These are phyloP conservation scores for Synergus itoensis DNA, from an alignment of 2,888 invertebrate genomes.

Conservation along the genomic window DNA sequence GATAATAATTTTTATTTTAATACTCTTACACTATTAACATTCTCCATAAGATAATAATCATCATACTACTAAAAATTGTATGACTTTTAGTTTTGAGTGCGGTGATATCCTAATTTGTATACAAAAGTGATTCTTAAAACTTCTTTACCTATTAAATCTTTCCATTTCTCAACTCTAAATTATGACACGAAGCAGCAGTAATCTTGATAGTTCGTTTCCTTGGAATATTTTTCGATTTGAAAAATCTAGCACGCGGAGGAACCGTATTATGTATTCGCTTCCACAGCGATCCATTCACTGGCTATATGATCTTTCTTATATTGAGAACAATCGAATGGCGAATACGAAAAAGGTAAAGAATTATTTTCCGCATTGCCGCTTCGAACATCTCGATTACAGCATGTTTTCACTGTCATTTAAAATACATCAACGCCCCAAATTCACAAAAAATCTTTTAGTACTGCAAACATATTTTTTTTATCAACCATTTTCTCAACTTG, in stretches of 20 bases:
- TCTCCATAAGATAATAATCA: not conserved
- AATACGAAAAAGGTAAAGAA: conserved; percentile 39
- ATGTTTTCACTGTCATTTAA: conserved; percentile 34
- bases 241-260: conserved; percentile 39
- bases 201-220: conserved; percentile 36
- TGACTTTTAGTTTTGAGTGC: conserved; percentile 11
- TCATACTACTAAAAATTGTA: not conserved
- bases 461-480: conserved; percentile 18
- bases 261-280: conserved; percentile 1
- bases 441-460: not conserved
- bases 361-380: conserved; percentile 38
- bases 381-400: conserved; percentile 40
- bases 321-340: conserved; percentile 30
- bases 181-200: conserved; percentile 37
- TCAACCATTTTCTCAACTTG: conserved; percentile 1
- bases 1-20: not conserved
- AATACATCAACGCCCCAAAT: not conserved
- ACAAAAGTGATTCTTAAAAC: not conserved
- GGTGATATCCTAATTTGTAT: not conserved
- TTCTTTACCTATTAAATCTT: conserved; percentile 1
- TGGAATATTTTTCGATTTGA: conserved; percentile 35
- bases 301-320: conserved; percentile 40
- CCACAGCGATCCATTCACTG: conserved; percentile 12
- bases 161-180: not conserved
- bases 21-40: not conserved